Base-by-base conservation (phyloP, 2,113 vertebrate genomes). In the Aptenodytes forsteri region DNA sequence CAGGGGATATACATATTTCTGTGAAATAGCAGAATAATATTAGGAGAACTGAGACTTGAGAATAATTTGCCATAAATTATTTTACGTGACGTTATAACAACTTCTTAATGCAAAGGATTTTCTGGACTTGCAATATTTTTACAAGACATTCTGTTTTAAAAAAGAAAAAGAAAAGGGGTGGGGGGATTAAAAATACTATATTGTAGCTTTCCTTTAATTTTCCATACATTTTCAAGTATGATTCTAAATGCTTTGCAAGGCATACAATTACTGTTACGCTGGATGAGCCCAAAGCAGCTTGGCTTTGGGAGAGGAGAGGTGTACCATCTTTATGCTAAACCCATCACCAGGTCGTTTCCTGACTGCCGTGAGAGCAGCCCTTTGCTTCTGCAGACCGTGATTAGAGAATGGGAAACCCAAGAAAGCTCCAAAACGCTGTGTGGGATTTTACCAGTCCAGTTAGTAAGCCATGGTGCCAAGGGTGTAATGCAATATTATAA, bases 401-500 rank as follows among this genome's bases (percentile, higher is more conserved):
- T 44, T 56, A 79, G 72, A 44, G 88, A 69, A 86, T 16, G 61
- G 67, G 85, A 66, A 80, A 89, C 89, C 69, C 90, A 95, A 87
- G 76, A 87, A 78, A 71, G 59, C 86, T 97, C 67, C 67, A 87
- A 92, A 94, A 92, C 0, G 0, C 59, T 90, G 42, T 77, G 73
- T 92, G 90, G 65, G 76, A 81, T 95, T 87, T 91, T 84, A 93
- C 69, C 47, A 26, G 86, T 58, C 69, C 67, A 66, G 82, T 66
- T 83, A 71, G 58, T 58, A n/a, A 88, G 50, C 67, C 21, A 25
- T 29, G 56, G 55, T 95, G 96, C 94, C 94, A 97, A 90, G 83
- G 76, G 83, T 90, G 59, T 95, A 95, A 95, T 89, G 88, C 50
- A 46, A 75, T 95, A 82, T 75, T 86, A 86, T 18, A 90, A 89